phyloP scores from a whole-genome alignment of 2,797 vertebrate genomes.

The Philypnodon macrostomus region DNA sequence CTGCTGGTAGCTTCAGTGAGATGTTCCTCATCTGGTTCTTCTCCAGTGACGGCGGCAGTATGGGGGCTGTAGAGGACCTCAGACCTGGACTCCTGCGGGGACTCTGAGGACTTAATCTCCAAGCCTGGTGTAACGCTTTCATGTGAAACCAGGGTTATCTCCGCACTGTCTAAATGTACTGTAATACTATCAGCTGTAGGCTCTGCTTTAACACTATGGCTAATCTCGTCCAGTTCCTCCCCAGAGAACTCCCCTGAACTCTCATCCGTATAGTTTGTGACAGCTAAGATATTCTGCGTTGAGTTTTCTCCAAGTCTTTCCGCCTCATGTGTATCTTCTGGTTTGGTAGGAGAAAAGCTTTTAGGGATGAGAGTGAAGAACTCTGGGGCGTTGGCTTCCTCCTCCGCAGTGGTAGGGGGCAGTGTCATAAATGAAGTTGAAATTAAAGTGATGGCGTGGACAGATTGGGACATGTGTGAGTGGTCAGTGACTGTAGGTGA shows the following conservation, averaged over 20 bases:
- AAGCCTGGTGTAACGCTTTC: constrained; percentile 41
- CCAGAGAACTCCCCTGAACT: constrained; percentile 45
- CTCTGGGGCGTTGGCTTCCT: constrained; percentile 45
- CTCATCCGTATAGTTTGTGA: constrained; percentile 13
- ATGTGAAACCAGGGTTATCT: constrained; percentile 59
- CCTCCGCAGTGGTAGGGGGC: constrained; percentile 21
- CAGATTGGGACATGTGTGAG: constrained; percentile 3
- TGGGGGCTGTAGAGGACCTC: constrained; percentile 63
- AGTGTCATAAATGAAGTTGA: constrained; percentile 27
- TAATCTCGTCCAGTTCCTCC: constrained; percentile 23
- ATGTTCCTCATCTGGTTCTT: constrained; percentile 19
- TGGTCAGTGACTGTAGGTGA: constrained; percentile 16
- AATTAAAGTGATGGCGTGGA: constrained; percentile 27
- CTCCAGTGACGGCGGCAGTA: constrained; percentile 27
- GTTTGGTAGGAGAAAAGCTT: constrained; percentile 20
- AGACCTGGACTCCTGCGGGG: constrained; percentile 60
- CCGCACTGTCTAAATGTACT: background rate
- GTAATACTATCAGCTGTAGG: background rate
- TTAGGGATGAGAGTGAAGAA: constrained; percentile 35
- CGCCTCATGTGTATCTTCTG: constrained; percentile 31
- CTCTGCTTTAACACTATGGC: constrained; percentile 3
- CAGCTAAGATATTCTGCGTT: constrained; percentile 29
- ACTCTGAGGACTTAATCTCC: constrained; percentile 39
- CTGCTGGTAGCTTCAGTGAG: background rate
- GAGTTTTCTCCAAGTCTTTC: constrained; percentile 36